phyloP scores from a whole-genome alignment of 1,140 invertebrate genomes.

The Macrobrachium rosenbergii region DNA sequence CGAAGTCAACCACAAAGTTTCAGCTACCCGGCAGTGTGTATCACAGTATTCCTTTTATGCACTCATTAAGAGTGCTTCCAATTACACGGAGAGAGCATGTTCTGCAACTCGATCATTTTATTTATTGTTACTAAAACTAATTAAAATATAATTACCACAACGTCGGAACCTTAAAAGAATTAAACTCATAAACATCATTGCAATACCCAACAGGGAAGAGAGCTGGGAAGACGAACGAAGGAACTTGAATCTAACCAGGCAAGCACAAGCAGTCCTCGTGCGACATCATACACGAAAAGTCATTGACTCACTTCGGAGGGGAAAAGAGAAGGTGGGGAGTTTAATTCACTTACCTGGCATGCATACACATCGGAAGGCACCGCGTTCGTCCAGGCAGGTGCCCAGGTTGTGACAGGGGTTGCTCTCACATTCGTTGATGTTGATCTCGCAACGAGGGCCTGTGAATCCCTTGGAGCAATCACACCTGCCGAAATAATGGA shows the following conservation, averaged over 20 bases:
- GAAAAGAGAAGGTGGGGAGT: neutral
- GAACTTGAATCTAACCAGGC: no score
- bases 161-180: neutral
- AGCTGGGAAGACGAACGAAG: neutral
- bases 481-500: conserved; percentile 43
- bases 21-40: no score
- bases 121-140: no score
- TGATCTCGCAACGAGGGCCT: conserved; percentile 83
- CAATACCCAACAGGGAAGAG: no score
- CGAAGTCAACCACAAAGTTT: no score
- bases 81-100: no score
- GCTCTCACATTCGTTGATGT: conserved; percentile 95
- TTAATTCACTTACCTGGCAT: conserved; percentile 87
- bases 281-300: no score
- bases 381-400: conserved; percentile 94
- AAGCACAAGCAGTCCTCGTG: no score
- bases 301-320: neutral
- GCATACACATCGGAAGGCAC: conserved; percentile 93
- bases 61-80: no score
- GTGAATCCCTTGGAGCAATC: conserved; percentile 68
- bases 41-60: no score
- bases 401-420: conserved; percentile 95
- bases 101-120: no score
- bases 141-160: no score
- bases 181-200: neutral